Evolutionary conservation across 2,113 vertebrate species (phyloP).

Genomic region (Pongo abelii): DNA sequence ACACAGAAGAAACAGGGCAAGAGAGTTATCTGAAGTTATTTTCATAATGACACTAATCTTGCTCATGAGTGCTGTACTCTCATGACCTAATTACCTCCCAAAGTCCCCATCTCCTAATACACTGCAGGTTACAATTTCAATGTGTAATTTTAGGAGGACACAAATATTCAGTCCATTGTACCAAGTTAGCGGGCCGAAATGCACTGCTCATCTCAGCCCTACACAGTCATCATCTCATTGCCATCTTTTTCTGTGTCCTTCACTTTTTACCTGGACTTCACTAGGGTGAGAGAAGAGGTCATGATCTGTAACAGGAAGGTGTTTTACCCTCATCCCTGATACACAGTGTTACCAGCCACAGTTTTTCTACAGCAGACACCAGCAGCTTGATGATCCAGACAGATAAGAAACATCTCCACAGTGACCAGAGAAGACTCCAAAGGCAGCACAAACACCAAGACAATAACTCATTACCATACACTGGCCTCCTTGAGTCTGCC

Average conservation of each 20-base stretch:
- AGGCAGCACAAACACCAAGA: neutral
- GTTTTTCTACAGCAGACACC: neutral
- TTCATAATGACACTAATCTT: neutral
- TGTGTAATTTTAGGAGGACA: neutral
- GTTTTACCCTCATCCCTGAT: neutral
- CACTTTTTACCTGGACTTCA: neutral
- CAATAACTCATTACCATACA: too few species aligned
- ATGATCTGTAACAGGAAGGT: neutral
- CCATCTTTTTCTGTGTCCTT: neutral
- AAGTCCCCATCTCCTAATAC: neutral
- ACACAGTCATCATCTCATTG: neutral
- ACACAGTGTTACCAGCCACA: neutral
- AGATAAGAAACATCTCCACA: neutral
- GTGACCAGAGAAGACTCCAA: neutral
- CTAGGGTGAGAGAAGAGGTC: neutral
- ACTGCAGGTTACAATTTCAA: neutral
- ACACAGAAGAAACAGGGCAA: neutral
- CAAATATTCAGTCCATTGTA: neutral
- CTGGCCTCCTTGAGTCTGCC: neutral
- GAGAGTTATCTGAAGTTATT: neutral
- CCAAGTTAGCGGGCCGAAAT: neutral
- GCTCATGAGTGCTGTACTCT: neutral
- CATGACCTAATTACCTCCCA: neutral
- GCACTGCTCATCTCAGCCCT: neutral
- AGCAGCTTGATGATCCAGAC: neutral